These are phyloP conservation scores for Azemiops feae DNA, from an alignment of 2,113 vertebrate genomes.

Conservation along the genomic window DNA sequence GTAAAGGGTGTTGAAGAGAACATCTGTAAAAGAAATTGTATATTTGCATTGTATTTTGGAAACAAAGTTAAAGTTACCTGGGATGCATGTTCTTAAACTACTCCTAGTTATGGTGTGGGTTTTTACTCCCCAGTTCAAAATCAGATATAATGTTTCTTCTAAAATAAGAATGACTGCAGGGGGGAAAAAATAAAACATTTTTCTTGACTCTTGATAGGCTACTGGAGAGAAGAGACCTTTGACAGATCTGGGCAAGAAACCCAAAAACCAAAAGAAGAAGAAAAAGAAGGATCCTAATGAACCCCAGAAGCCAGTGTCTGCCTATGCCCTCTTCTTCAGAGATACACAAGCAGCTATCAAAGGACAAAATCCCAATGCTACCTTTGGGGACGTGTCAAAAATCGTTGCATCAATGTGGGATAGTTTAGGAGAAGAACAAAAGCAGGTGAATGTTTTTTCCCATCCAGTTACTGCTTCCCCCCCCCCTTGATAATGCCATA, in stretches of 20 bases:
- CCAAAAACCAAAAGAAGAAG: conserved; percentile 98
- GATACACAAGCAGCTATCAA: conserved; percentile 98
- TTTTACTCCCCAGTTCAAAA: rapidly evolving
- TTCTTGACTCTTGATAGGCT: conserved; percentile 70
- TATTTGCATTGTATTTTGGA: background rate
- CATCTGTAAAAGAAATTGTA: background rate
- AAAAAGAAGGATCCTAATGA: conserved; percentile 99
- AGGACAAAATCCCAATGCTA: conserved; percentile 95
- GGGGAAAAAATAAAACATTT: background rate
- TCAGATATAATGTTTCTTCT: background rate
- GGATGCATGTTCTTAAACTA: background rate
- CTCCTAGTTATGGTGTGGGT: rapidly evolving
- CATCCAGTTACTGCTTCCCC: background rate
- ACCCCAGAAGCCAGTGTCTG: conserved; percentile 95
- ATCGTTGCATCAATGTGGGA: conserved; percentile 99
- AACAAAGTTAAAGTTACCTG: background rate
- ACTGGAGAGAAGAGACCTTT: conserved; percentile 93
- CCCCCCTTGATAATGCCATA: background rate
- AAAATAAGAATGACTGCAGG: background rate
- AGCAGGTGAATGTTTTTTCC: conserved; percentile 78
- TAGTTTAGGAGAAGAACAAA: conserved; percentile 94
- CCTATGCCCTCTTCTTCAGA: conserved; percentile 97
- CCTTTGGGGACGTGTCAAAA: conserved; percentile 96
- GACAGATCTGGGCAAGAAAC: conserved; percentile 91
- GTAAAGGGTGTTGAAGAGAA: background rate